A percentile compares a stretch with the other conserved stretches of the same genome.
Conservation (phyloP, 1,140 invertebrate species). For the Zaprionus ornatus region DNA sequence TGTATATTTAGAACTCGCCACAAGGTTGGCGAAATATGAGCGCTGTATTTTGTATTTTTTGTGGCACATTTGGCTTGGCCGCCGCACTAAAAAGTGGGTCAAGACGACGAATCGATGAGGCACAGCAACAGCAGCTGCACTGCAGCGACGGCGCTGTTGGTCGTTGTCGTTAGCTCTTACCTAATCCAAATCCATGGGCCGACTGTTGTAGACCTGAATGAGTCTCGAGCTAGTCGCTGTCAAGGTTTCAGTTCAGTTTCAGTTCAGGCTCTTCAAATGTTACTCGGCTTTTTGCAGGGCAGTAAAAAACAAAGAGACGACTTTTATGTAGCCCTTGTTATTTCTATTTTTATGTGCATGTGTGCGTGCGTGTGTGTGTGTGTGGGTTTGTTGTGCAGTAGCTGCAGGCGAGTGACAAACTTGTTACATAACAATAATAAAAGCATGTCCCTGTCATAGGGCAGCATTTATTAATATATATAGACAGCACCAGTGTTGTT, state of each 20-base stretch:
- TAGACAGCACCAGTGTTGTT: conserved; percentile 2
- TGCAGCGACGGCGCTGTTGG: neutral
- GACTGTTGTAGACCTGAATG: conserved; percentile 10
- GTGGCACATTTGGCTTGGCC: conserved; percentile 32
- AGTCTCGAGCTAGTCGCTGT: conserved; percentile 16
- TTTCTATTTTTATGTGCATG: conserved; percentile 22
- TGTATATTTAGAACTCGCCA: neutral
- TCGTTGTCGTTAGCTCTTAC: conserved; percentile 33
- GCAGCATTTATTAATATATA: too few species aligned
- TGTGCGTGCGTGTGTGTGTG: conserved; percentile 9
- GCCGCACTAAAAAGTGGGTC: conserved; percentile 58
- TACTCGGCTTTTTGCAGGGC: neutral
- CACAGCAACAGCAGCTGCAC: conserved; percentile 8
- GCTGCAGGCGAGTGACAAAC: conserved; percentile 13
- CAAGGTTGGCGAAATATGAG: neutral
- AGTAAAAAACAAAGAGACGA: conserved; percentile 32
- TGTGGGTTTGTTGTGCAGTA: conserved; percentile 21
- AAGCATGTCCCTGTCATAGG: conserved; percentile 47
- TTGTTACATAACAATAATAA: conserved; percentile 61
- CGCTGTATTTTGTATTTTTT: neutral
- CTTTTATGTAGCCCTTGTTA: conserved; percentile 31
- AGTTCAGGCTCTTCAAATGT: conserved; percentile 1
- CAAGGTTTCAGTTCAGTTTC: conserved; percentile 37
- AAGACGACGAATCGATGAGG: conserved; percentile 65
- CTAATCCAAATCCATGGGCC: conserved; percentile 40